Evolutionary conservation across 2,113 vertebrate genomes (phyloP).

Genomic region (Hippocampus abdominalis): DNA sequence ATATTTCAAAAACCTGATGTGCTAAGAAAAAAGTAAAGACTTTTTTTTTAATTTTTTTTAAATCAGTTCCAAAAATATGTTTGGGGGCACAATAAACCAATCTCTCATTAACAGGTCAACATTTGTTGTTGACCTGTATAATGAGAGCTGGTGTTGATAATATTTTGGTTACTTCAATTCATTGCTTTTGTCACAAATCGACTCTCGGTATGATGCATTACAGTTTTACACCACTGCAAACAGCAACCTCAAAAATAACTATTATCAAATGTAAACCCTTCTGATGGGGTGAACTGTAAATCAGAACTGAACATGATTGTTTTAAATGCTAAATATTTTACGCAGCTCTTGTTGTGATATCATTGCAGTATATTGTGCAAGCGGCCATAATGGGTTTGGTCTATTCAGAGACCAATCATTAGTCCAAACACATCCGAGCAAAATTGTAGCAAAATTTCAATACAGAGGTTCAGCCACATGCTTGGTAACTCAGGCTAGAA

Average conservation of each 20-base stretch:
- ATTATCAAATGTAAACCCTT: not conserved
- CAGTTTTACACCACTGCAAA: not conserved
- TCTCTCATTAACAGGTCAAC: too few species aligned
- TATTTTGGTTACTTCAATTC: not conserved
- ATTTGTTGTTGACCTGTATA: too few species aligned
- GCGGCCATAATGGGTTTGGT: not conserved
- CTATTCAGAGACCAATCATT: not conserved
- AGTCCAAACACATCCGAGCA: not conserved
- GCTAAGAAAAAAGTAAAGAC: too few species aligned
- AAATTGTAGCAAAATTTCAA: not conserved
- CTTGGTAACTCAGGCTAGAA: conserved; percentile 9
- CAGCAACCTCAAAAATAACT: not conserved
- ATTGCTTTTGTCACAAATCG: not conserved
- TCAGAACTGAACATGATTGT: not conserved
- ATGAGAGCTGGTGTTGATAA: not conserved
- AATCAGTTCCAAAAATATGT: too few species aligned
- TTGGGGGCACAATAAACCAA: too few species aligned
- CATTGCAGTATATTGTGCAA: not conserved
- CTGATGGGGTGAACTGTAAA: not conserved
- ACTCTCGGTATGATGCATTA: not conserved
- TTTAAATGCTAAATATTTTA: not conserved
- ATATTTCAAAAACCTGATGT: too few species aligned
- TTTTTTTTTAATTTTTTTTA: too few species aligned
- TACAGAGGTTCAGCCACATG: conserved; percentile 1
- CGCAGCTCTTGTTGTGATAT: not conserved